Evolutionary conservation across 2,888 invertebrate species (phyloP), one percentile per base, ranked within the genome.

Genomic region (Acrobasis consociella): DNA sequence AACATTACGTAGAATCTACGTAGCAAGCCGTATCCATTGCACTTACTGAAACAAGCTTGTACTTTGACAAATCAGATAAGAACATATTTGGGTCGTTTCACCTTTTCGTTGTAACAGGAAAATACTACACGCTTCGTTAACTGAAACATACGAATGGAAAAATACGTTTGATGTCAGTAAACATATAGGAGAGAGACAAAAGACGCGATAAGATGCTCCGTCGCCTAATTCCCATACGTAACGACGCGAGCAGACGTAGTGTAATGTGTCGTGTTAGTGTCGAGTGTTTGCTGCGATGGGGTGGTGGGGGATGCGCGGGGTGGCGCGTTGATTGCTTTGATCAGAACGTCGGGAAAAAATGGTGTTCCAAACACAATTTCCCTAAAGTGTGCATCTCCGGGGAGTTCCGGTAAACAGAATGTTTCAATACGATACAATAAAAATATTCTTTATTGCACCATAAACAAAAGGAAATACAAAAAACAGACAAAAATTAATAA

Each of bases 221-320:
- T 56, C 42, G 11, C 11, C 46, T 46, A 46, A 46, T 46, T 46
- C 46, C 56, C 56, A 56, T 56, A 42, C 38, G 56, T 56, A 22
- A 42, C 56, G 52, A 52, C 31, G 50, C 39, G 55, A 16, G 39
- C 55, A 55, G 15, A 55, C 38, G 38, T 15, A 31, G 55, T 39
- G 38, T 16, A 15, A 55, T 55, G n/a, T 31, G 31, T 39, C 42
- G 13, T 42, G 42, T 42, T 42, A 42, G 42, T 31, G 31, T 31
- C 31, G 31, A 31, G 31, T 31, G 31, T 31, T 31, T 31, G 31
- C 31, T 31, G 8, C 31, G 31, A 31, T 22, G 31, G 31, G 31
- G 31, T 8, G 7, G 31, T 31, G 31, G 31, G 31, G 8, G 31
- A 22, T 2, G 31, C 31, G 31, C 7, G 31, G 7, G 31, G 8